Evolutionary conservation across 2,797 vertebrate genomes (phyloP), one percentile per base, ranked within the genome.

Genomic region (Pangasius macronema): DNA sequence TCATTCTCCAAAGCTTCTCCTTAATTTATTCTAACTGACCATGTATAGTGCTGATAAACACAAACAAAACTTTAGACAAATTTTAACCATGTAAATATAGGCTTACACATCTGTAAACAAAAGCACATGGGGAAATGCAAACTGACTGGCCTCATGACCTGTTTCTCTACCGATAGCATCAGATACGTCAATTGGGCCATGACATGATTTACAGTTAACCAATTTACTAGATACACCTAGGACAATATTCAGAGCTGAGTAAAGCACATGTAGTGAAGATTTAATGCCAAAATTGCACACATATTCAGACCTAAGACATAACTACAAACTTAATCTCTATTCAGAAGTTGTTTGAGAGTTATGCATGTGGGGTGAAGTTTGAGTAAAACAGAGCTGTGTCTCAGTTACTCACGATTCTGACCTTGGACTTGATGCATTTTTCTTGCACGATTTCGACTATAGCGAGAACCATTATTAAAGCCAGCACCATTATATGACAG

Each of bases 101-200:
- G 49, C 73, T 13, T 22, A 79, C 20, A 59, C 55, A 80, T 27
- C 53, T 51, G 73, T 83, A 83, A 67, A 83, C 18, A 83, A 18
- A 30, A 83, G 63, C 63, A 51, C 46, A 30, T 83, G 10, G 30
- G 30, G 42, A 33, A 36, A 68, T 53, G 24, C 42, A 67, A 46
- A 51, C 24, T 4, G n/a, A 5, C 39, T 46, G 39, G 42, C 61
- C 39, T 68, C n/a, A n/a, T 53, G 11, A 36, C n/a, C 63, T 53
- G n/a, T 22, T 83, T 83, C 63, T 46, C 30, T 36, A 10, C 46
- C 68, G 46, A 83, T 16, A 55, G 42, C 30, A 68, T 70, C 67
- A 51, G 49, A 24, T 49, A 68, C 27, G 5, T 84, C 49, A 20
- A 55, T 49, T 33, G 8, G 9, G 8, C 16, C 46, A 83, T 53